Evolutionary conservation across 1,140 invertebrate species (phyloP).

Genomic region (Tetramorium simillimum): DNA sequence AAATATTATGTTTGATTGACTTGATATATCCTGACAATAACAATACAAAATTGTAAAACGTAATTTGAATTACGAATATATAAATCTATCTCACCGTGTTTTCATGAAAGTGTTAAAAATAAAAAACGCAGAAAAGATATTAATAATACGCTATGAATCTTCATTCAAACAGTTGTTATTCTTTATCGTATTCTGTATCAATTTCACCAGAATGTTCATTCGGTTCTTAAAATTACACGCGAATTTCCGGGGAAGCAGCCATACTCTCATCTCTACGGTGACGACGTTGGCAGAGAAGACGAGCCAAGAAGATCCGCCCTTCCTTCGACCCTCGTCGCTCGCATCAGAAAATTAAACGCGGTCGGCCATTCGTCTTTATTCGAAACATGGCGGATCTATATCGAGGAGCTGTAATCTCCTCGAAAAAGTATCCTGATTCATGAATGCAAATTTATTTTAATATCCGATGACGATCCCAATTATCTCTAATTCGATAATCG

Average conservation of each 20-base stretch:
- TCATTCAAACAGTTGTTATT: background rate
- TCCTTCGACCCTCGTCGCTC: slow-evolving; percentile 47
- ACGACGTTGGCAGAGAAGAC: slow-evolving; percentile 46
- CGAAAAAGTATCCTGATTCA: background rate
- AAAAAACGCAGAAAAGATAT: background rate
- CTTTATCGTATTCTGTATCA: background rate
- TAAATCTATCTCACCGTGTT: background rate
- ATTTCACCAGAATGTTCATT: background rate
- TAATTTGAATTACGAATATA: background rate
- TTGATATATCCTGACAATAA: background rate
- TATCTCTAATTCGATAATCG: slow-evolving; percentile 24
- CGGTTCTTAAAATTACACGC: slow-evolving; percentile 18
- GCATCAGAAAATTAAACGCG: slow-evolving; percentile 56
- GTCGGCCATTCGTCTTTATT: slow-evolving; percentile 57
- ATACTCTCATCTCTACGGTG: slow-evolving; percentile 48
- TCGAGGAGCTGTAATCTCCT: slow-evolving; percentile 21
- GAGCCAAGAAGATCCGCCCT: slow-evolving; percentile 57
- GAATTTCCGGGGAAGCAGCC: slow-evolving; percentile 22
- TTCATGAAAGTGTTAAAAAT: background rate
- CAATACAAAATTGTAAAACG: background rate
- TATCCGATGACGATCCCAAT: background rate
- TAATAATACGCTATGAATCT: background rate
- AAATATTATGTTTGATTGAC: background rate
- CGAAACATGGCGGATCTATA: slow-evolving; percentile 45
- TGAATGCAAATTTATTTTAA: slow-evolving; percentile 10